These are phyloP conservation scores for Sus scrofa DNA, from an alignment of 2,113 vertebrate species.

Conservation along the genomic window T2T-Sscrofa CM000817.6:9289501-9290000, in stretches of 20 bases:
- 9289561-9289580: conserved; percentile 75
- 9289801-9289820: conserved; percentile 46
- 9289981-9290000: background rate
- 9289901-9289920: conserved; percentile 50
- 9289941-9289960: background rate
- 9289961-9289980: background rate
- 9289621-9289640: background rate
- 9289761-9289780: background rate
- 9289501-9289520: conserved; percentile 71
- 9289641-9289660: background rate
- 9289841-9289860: background rate
- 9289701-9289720: background rate
- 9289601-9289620: conserved; percentile 20
- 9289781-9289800: conserved; percentile 31
- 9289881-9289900: background rate
- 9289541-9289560: background rate
- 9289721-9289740: background rate
- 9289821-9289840: background rate
- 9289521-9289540: conserved; percentile 47
- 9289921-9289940: background rate
- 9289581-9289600: conserved; percentile 55
- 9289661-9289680: background rate
- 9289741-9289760: background rate
- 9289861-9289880: fast-evolving
- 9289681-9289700: background rate